These are phyloP conservation scores for Distichodus sexfasciatus DNA, from an alignment of 2,797 vertebrate genomes.

Conservation along the genomic window DNA sequence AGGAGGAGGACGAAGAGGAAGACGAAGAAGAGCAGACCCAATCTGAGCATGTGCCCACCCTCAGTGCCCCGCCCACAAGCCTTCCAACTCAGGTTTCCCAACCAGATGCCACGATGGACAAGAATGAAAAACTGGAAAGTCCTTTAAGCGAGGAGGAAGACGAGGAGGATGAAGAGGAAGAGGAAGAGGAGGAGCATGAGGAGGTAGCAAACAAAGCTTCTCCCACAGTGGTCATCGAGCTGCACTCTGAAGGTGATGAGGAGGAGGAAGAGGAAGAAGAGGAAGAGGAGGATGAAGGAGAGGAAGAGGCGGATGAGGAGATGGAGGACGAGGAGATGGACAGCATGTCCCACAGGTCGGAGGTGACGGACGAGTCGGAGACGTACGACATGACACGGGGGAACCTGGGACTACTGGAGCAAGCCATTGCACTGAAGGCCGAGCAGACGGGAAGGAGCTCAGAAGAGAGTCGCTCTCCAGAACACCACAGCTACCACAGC, in stretches of 20 bases:
- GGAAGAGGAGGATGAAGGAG: constrained; percentile 62
- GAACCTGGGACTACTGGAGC: constrained; percentile 91
- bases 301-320: constrained; percentile 49
- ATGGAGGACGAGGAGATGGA: constrained; percentile 75
- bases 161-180: constrained; percentile 52
- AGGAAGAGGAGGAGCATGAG: constrained; percentile 65
- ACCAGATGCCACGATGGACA: constrained; percentile 57
- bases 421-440: constrained; percentile 93
- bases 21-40: too few relatives aligned
- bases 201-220: constrained; percentile 78
- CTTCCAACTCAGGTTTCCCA: constrained; percentile 67
- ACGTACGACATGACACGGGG: constrained; percentile 94
- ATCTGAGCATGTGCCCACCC: constrained; percentile 52
- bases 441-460: constrained; percentile 83
- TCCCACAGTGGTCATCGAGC: constrained; percentile 84
- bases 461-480: constrained; percentile 74
- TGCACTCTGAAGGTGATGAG: constrained; percentile 73
- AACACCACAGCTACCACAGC: constrained; percentile 75
- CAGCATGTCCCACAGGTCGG: constrained; percentile 81
- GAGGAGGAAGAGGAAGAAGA: constrained; percentile 80
- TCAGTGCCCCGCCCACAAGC: constrained; percentile 54
- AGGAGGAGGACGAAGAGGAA: constrained; percentile 61
- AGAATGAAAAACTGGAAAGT: constrained; percentile 54
- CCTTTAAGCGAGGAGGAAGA: constrained; percentile 51
- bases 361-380: constrained; percentile 88